Base-by-base conservation (phyloP, 2,888 invertebrate genomes). In the Thysanoteuthis rhombus region DNA sequence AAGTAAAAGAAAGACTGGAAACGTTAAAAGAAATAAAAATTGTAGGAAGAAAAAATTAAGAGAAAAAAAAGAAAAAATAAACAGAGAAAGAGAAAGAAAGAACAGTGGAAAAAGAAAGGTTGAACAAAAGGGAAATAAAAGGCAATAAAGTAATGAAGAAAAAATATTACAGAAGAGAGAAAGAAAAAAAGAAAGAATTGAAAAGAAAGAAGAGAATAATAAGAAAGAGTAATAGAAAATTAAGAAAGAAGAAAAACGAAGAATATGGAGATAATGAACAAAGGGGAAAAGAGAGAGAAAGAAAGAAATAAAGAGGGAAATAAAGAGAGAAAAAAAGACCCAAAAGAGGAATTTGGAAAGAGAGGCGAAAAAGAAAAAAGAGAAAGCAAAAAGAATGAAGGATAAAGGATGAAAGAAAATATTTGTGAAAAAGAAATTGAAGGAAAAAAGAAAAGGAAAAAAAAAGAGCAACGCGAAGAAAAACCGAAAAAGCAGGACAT, bases 101-200 rank as follows among this genome's bases (percentile, higher is more conserved):
- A 91, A 1, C 39, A 10, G 1, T 6, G 6, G 1, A 39, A 5
- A 19, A 12, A 39, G 12, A 32, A 32, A 38, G 12, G 25, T 4
- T 25, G 32, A 10, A 38, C 0, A 22, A 2, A 52, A 38, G 12
- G 32, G 10, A 28, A 40, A 39, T 32, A 38, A 40, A 5, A 42
- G 19, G 3, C 0, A 39, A n/a, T 19, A 3, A 39, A n/a, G 6
- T 5, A 28, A 40, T 32, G 10, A 91, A 2, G 1, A 19, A 91
- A n/a, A 38, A 19, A 39, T 1, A 91, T 0, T 1, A 0, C 10
- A n/a, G 10, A n/a, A 39, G 0, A 0, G 5, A 38, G 39, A n/a
- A n/a, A n/a, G n/a, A 10, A 75, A 1, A 32, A 1, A n/a, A 19
- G 19, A 3, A 75, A 19, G 19, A 8, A 75, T 12, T 8, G 2